A percentile compares a stretch with the other conserved stretches of the same genome.
Evolutionary conservation across 2,113 vertebrate genomes (phyloP).

Genomic region (Perca schrenkii): DNA sequence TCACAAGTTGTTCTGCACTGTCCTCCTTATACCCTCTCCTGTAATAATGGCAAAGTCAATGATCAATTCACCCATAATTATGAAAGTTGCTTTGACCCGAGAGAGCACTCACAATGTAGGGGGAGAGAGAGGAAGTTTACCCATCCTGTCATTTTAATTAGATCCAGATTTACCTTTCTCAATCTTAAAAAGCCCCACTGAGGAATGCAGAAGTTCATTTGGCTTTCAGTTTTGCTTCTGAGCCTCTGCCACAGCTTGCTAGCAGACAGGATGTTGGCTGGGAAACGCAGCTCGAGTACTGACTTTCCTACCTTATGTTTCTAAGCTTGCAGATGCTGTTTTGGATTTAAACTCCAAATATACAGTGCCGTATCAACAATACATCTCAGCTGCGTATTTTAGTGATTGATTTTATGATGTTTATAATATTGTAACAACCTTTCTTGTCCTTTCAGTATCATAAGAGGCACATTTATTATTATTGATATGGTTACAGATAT

Average conservation of each 20-base stretch:
- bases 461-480: background rate
- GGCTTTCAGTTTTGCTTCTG: conserved; percentile 64
- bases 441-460: background rate
- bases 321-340: conserved; percentile 1
- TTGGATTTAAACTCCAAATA: background rate
- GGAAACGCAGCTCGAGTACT: conserved; percentile 9
- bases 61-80: conserved; percentile 62
- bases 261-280: conserved; percentile 17
- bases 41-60: background rate
- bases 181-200: conserved; percentile 66
- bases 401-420: background rate
- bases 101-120: conserved; percentile 18
- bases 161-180: conserved; percentile 66
- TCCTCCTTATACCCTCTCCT: conserved; percentile 11
- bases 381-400: background rate
- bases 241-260: conserved; percentile 30
- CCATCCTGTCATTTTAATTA: conserved; percentile 77
- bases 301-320: background rate
- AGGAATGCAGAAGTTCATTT: conserved; percentile 68
- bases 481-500: background rate
- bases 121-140: conserved; percentile 59
- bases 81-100: conserved; percentile 66
- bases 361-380: background rate
- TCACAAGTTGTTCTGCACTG: conserved; percentile 19
- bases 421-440: background rate